These are phyloP conservation scores for Rafetus swinhoei DNA, from an alignment of 2,113 vertebrate genomes.

Conservation along the genomic window DNA sequence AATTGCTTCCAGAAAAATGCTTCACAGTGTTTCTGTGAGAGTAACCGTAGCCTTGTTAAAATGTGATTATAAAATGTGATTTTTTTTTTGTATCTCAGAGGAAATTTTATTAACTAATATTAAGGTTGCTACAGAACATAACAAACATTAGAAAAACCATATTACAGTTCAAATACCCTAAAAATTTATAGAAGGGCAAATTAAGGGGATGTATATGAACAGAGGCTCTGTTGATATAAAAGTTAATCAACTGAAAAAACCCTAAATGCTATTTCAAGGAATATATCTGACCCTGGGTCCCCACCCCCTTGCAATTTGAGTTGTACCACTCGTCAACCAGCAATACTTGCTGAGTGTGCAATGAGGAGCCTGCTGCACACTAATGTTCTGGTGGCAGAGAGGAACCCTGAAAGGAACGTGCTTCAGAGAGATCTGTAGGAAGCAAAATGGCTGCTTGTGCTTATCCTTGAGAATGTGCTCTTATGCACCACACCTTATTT, in stretches of 20 bases:
- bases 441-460: background rate
- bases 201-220: background rate
- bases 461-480: background rate
- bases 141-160: background rate
- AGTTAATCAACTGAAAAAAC: background rate
- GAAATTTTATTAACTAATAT: background rate
- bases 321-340: background rate
- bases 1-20: constrained; percentile 53
- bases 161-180: background rate
- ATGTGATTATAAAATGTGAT: background rate
- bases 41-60: constrained; percentile 28
- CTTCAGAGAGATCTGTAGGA: background rate
- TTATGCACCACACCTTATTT: background rate
- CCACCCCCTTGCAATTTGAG: background rate
- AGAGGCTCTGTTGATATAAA: background rate
- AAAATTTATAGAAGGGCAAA: background rate
- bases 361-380: background rate
- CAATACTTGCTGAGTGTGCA: background rate
- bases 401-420: background rate
- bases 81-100: background rate
- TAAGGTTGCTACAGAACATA: background rate
- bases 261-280: background rate
- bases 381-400: background rate
- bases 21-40: background rate
- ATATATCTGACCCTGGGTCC: background rate